Evolutionary conservation across 2,113 vertebrate genomes (phyloP).

Genomic region (Mohoua ochrocephala): DNA sequence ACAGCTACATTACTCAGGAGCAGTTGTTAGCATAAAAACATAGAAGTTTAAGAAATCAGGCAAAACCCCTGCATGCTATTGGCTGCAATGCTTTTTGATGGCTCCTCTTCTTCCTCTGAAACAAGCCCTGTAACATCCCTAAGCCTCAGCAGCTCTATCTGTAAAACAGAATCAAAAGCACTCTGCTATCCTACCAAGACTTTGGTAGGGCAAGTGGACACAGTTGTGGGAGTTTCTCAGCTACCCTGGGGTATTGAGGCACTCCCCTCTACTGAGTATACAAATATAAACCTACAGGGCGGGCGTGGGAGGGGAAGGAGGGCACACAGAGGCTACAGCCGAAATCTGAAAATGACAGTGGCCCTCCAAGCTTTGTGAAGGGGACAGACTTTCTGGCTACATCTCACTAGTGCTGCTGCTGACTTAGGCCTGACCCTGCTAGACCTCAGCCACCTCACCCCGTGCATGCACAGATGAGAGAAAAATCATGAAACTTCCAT

Average conservation of each 20-base stretch:
- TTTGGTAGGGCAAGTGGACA: neutral
- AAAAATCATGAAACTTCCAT: neutral
- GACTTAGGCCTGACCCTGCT: neutral
- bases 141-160: neutral
- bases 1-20: neutral
- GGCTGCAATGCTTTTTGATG: neutral
- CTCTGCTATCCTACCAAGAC: neutral
- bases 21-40: neutral
- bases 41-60: neutral
- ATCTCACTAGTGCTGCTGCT: neutral
- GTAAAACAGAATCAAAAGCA: neutral
- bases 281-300: neutral
- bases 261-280: neutral
- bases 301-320: neutral
- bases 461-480: fast-evolving
- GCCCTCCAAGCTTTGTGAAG: neutral
- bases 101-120: neutral
- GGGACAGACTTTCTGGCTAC: neutral
- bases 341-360: neutral
- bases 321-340: neutral
- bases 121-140: neutral
- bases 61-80: neutral
- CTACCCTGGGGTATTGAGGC: neutral
- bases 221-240: neutral
- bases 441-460: neutral